Base-by-base conservation (phyloP, 2,888 invertebrate genomes). In the Parochlus steinenii region DNA sequence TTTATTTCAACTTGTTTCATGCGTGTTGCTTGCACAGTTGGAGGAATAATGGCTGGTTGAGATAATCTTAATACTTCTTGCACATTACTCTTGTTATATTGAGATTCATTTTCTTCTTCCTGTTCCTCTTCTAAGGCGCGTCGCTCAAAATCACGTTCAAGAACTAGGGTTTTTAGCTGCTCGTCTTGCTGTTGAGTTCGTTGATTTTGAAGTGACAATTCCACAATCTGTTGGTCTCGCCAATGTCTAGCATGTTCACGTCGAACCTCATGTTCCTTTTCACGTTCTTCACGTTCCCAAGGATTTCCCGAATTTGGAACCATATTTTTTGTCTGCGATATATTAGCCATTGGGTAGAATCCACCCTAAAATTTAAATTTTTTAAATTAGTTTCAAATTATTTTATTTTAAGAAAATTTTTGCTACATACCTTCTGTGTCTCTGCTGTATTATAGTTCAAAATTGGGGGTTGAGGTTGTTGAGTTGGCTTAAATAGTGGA, bases 111-210 rank as follows among this genome's bases (percentile, higher is more conserved):
- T 33, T 78, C 78, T 36, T 75, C 77, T 46, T 72, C 78, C 42
- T 71, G 71, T 43, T 66, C 71, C 38, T 67, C 71, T 58, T 87
- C 85, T 50, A 80, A 77, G 3, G 89, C 90, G 31, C 93, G 66
- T 32, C 86, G 69, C 53, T 93, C 90, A 55, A 95, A 95, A 58
- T 95, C 93, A 40, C 83, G 67, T 53, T 95, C 93, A n/a, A 93
- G 63, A 43, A 81, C 77, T 37, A 95, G 62, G n/a, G 86, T 78
- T 37, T 87, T 70, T 12, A 90, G 60, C 49, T 87, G 85, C 51
- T 90, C 89, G 44, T 80, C 86, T 53, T 90, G 89, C 46, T 79
- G 81, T 0, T 74, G 61, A 3, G 78, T 71, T 37, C 86, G 68
- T 33, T 69, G 64, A 12, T 74, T 66, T 39, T 80, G 53, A 2